Evolutionary conservation across 92 coral and sea anemone species (phyloP), one percentile per base, ranked within the genome.

Genomic region (Scolanthus callimorphus): DNA sequence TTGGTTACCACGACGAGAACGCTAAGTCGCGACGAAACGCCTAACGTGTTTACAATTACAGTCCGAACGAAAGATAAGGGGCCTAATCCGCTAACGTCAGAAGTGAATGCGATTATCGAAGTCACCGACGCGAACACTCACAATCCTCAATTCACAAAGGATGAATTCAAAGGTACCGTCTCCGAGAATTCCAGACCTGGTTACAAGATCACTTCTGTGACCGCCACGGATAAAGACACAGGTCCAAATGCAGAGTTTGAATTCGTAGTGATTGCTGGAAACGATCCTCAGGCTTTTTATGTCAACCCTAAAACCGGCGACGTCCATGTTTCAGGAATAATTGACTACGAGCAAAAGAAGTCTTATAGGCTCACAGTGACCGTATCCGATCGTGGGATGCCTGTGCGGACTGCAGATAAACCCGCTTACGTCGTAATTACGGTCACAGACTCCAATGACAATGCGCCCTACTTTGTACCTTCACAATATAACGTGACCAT

Each of bases 211-310:
- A 69, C 91, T 0, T 49, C 51, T 46, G 70, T 88, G 19, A 52
- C 57, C 11, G 92, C 82, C 1, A 84, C 85, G 0, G 99, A 94
- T 61, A 26, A 31, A 2, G 99, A 94, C 47, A 78, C 60, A 20
- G 94, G 90, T n/a, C 84, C 85, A 3, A 82, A 78, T 31, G 86
- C 91, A 1, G 91, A 84, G 43, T 74, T 84, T 44, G 99, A 90
- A 46, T 94, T 67, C 39, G 62, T 73, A 1, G 80, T 94, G 1
- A 55, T 46, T 1, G 53, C 55, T 20, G 99, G 99, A 6, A 84
- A 89, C 55, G 83, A 68, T 44, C 96, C 98, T 0, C 65, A 66
- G 51, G 78, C 71, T 55, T 94, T 94, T 57, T 90, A 94, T 61
- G 77, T 94, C 30, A 69, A 84, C 58, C 99, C 96, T 4, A 60